Evolutionary conservation across 2,113 vertebrate species (phyloP).

Genomic region (Papio anubis): DNA sequence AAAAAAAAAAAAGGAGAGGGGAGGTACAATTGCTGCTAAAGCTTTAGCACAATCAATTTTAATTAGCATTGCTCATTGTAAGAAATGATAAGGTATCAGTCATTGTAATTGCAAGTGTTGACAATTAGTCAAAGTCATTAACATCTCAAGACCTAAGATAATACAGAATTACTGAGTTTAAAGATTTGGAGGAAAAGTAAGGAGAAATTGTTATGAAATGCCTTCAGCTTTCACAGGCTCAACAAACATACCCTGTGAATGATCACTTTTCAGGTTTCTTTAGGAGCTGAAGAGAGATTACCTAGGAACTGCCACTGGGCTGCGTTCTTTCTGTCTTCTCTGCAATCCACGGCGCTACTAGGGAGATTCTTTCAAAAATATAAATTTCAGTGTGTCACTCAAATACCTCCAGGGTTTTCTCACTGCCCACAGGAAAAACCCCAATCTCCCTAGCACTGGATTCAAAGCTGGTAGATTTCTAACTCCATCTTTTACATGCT

Average conservation of each 20-base stretch:
- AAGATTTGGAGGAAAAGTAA: constrained; percentile 58
- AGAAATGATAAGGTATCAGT: constrained; percentile 91
- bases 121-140: constrained; percentile 90
- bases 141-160: constrained; percentile 85
- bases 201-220: constrained; percentile 51
- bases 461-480: neutral
- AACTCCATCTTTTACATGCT: neutral
- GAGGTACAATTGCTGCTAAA: constrained; percentile 73
- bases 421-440: neutral
- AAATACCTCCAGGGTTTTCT: neutral
- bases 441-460: neutral
- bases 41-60: constrained; percentile 86
- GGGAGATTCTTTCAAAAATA: neutral
- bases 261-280: constrained; percentile 51
- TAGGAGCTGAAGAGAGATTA: neutral
- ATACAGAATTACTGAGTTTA: constrained; percentile 79
- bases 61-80: constrained; percentile 90
- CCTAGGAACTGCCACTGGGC: neutral
- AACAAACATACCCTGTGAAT: constrained; percentile 50
- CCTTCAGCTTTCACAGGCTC: constrained; percentile 57
- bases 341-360: neutral
- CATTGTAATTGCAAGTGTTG: constrained; percentile 88
- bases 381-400: neutral
- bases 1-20: constrained; percentile 73
- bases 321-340: neutral